Evolutionary conservation across 1,140 invertebrate genomes (phyloP).

Genomic region (Bombus superbus): DNA sequence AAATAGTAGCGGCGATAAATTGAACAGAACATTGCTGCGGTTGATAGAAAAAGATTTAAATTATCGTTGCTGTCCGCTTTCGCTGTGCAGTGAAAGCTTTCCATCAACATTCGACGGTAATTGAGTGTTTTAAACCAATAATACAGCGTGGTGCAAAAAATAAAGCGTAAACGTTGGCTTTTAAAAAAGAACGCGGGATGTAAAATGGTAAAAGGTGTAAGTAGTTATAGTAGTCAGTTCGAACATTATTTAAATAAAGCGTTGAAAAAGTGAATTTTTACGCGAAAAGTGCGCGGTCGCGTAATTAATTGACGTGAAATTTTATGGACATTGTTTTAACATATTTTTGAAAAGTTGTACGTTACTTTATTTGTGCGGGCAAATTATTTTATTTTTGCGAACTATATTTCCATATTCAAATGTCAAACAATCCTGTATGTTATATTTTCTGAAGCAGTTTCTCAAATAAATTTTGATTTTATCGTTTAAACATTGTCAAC

Average conservation of each 20-base stretch:
- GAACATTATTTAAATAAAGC: background rate
- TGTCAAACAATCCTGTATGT: too few relatives aligned
- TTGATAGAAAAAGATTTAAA: background rate
- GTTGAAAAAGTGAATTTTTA: background rate
- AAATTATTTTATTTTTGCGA: too few relatives aligned
- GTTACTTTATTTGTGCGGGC: too few relatives aligned
- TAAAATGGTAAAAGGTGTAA: background rate
- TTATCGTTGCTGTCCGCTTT: background rate
- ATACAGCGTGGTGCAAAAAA: background rate
- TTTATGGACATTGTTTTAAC: too few relatives aligned
- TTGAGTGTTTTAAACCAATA: background rate
- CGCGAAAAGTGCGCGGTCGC: too few relatives aligned
- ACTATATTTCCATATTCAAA: too few relatives aligned
- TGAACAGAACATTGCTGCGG: background rate
- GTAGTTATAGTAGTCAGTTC: background rate
- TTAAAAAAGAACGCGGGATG: background rate
- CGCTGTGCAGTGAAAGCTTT: background rate
- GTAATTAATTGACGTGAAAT: too few relatives aligned
- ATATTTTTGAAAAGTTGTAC: too few relatives aligned
- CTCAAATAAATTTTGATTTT: background rate
- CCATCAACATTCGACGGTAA: background rate
- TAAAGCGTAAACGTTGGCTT: background rate
- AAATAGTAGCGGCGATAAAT: constrained; percentile 7
- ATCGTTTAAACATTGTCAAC: background rate
- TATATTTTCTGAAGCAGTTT: too few relatives aligned